A percentile compares a stretch with the other conserved stretches of the same genome.
phyloP scores from a whole-genome alignment of 2,888 invertebrate genomes.

The Cabera pusaria region DNA sequence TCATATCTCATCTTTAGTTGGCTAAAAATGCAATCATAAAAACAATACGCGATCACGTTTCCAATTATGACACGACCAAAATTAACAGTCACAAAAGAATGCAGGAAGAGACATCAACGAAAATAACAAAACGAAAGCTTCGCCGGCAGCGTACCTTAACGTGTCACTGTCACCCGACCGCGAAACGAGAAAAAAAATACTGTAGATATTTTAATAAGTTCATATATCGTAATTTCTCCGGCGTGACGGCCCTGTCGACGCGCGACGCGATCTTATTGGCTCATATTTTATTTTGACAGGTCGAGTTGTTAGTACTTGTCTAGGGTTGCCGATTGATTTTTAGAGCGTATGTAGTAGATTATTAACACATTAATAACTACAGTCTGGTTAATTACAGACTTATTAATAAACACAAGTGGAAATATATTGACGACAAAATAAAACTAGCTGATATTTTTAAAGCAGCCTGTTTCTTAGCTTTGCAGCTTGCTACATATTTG shows the following conservation, averaged over 20 bases:
- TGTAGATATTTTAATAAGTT: constrained; percentile 78
- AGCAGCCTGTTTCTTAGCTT: no score
- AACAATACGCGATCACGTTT: constrained; percentile 13
- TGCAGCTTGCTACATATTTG: no score
- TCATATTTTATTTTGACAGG: constrained; percentile 80
- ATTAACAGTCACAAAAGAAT: constrained; percentile 33
- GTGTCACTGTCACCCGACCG: constrained; percentile 61
- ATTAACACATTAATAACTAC: neutral
- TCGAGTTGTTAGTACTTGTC: constrained; percentile 52
- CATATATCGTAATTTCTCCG: constrained; percentile 69
- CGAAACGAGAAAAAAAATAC: constrained; percentile 68
- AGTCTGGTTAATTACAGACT: no score
- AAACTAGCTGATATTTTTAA: no score
- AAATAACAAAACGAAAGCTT: constrained; percentile 37
- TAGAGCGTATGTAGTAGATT: constrained; percentile 8
- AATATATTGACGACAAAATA: no score
- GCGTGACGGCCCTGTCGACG: constrained; percentile 76
- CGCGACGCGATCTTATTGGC: constrained; percentile 68
- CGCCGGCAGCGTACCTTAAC: constrained; percentile 48
- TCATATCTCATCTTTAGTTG: no score
- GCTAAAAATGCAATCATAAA: constrained; percentile 1
- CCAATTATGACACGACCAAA: constrained; percentile 21
- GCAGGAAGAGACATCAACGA: constrained; percentile 44
- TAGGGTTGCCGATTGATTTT: constrained; percentile 48
- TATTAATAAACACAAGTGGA: no score